These are phyloP conservation scores for Drosophila subsilvestris DNA, from an alignment of 2,888 invertebrate genomes.

Conservation along the genomic window DNA sequence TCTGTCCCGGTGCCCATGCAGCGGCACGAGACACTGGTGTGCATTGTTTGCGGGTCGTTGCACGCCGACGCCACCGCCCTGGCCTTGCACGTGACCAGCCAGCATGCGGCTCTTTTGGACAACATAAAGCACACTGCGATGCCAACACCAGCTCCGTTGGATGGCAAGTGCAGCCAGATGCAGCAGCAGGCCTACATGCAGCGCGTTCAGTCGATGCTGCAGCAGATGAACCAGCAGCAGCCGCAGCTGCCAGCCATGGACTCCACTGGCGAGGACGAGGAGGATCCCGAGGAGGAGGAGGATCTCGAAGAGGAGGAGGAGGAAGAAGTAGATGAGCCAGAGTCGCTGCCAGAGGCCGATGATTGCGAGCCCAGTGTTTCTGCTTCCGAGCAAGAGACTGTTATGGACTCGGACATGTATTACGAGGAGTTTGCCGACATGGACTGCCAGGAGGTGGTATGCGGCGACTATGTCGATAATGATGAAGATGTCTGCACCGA, in stretches of 20 bases:
- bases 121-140: constrained; percentile 68
- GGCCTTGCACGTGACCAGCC: constrained; percentile 81
- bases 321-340: constrained; percentile 42
- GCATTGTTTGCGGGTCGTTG: constrained; percentile 82
- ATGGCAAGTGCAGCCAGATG: constrained; percentile 54
- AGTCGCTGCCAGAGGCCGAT: constrained; percentile 6
- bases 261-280: constrained; percentile 70
- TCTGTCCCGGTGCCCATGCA: constrained; percentile 6
- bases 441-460: constrained; percentile 66
- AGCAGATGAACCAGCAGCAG: constrained; percentile 70
- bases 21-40: constrained; percentile 75
- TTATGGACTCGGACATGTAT: constrained; percentile 57
- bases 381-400: constrained; percentile 30
- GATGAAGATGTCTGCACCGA: constrained; percentile 79
- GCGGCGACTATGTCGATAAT: constrained; percentile 62
- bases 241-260: constrained; percentile 59
- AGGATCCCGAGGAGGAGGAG: constrained; percentile 49
- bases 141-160: not conserved
- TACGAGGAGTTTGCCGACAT: constrained; percentile 67
- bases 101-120: constrained; percentile 81
- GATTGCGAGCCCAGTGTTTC: constrained; percentile 7
- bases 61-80: constrained; percentile 81
- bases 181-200: constrained; percentile 75
- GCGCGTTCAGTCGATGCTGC: constrained; percentile 69
- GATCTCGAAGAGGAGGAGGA: constrained; percentile 35